phyloP scores from a whole-genome alignment of 2,113 vertebrate genomes.

The Symphodus melops region DNA sequence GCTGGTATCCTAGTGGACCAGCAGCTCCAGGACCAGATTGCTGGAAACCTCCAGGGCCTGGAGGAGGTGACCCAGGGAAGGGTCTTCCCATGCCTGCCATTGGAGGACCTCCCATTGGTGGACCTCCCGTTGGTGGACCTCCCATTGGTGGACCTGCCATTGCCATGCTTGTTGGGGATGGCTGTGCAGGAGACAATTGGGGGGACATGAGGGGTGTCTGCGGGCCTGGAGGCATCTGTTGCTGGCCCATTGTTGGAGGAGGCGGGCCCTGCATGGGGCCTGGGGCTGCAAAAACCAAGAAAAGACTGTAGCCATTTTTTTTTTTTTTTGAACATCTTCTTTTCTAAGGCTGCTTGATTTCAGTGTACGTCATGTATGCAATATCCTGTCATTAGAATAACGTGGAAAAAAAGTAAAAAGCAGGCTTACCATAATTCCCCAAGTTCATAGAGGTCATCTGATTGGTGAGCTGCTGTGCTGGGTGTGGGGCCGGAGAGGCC shows the following conservation, averaged over 20 bases:
- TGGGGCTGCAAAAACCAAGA: slow-evolving; percentile 73
- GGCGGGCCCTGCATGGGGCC: slow-evolving; percentile 63
- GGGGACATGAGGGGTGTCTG: slow-evolving; percentile 68
- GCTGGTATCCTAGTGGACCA: slow-evolving; percentile 83
- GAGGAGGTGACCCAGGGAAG: slow-evolving; percentile 77
- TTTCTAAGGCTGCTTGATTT: too few species aligned
- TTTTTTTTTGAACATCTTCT: background rate
- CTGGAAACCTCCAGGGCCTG: slow-evolving; percentile 80
- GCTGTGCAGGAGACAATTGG: slow-evolving; percentile 73
- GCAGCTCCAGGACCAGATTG: slow-evolving; percentile 79
- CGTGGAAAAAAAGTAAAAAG: background rate
- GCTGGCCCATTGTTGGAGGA: slow-evolving; percentile 59
- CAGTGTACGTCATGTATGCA: too few species aligned
- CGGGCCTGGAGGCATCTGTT: slow-evolving; percentile 77
- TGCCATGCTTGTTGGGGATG: slow-evolving; percentile 75
- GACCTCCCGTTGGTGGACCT: slow-evolving; percentile 50
- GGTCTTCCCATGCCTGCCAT: slow-evolving; percentile 76
- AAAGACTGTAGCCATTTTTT: background rate
- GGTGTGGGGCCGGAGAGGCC: slow-evolving; percentile 66
- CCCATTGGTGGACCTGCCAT: slow-evolving; percentile 53
- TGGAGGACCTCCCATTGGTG: slow-evolving; percentile 50
- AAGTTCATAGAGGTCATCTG: slow-evolving; percentile 91
- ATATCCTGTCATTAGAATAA: background rate
- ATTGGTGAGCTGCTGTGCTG: slow-evolving; percentile 85
- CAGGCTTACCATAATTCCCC: slow-evolving; percentile 86